These are phyloP conservation scores for Drosophila nigricruria DNA, from an alignment of 2,888 invertebrate genomes.

Conservation along the genomic window DNA sequence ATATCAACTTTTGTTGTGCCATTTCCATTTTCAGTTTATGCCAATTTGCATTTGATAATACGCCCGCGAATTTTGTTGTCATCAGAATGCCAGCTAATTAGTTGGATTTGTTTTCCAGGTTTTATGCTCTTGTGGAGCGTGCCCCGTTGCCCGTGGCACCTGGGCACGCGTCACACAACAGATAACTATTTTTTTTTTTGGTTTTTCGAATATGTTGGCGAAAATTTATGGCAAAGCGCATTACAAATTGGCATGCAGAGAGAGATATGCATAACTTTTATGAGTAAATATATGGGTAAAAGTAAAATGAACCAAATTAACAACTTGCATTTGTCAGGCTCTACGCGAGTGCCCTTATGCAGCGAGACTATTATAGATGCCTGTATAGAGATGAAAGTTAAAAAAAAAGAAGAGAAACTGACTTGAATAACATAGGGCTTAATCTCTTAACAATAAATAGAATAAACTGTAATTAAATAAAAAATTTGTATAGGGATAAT, in stretches of 20 bases:
- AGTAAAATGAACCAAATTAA: conserved; percentile 8
- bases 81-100: conserved; percentile 64
- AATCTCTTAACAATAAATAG: neutral
- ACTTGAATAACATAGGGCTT: neutral
- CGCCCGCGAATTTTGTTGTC: conserved; percentile 67
- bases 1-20: conserved; percentile 24
- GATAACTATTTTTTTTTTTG: conserved; percentile 10
- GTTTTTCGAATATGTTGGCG: conserved; percentile 5
- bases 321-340: neutral
- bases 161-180: conserved; percentile 63
- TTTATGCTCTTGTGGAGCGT: conserved; percentile 46
- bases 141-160: conserved; percentile 17
- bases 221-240: conserved; percentile 19
- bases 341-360: conserved; percentile 6
- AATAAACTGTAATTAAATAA: neutral
- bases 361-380: neutral
- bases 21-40: conserved; percentile 44
- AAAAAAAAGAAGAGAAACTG: neutral
- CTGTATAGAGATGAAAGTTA: neutral
- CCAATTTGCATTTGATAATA: conserved; percentile 74
- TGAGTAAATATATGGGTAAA: conserved; percentile 14
- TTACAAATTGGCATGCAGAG: conserved; percentile 15
- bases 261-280: conserved; percentile 5
- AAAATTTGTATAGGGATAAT: neutral
- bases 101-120: conserved; percentile 68